Percentiles rank a stretch among this genome's conserved stretches.
Evolutionary conservation across 2,113 vertebrate species (phyloP).

Genomic region (Rhadina sibilatrix): DNA sequence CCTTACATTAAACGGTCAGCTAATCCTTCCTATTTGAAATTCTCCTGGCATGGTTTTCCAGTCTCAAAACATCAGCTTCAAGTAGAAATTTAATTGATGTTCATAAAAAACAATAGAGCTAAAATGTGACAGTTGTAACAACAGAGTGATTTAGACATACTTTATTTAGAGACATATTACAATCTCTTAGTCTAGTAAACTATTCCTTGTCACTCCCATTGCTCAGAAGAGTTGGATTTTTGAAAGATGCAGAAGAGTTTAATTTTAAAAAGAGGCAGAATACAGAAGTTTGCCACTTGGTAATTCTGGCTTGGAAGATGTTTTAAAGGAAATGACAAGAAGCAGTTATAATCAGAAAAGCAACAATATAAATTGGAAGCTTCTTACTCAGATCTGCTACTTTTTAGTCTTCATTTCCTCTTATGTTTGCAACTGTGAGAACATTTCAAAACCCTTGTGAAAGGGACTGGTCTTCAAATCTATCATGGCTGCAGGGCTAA

Average conservation of each 20-base stretch:
- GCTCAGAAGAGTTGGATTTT: conserved; percentile 4
- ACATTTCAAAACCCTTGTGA: background rate
- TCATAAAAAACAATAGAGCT: background rate
- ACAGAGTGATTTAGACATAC: background rate
- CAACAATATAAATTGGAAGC: background rate
- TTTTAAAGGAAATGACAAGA: background rate
- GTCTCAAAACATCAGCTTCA: background rate
- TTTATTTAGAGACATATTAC: background rate
- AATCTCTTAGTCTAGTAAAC: background rate
- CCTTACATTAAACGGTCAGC: background rate
- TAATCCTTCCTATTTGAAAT: background rate
- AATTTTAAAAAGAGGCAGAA: conserved; percentile 12
- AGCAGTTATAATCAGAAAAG: background rate
- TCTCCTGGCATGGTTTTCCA: conserved; percentile 2
- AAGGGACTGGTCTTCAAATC: background rate
- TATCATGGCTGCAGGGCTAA: background rate
- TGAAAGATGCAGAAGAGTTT: background rate
- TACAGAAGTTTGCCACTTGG: background rate
- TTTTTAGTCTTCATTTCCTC: background rate
- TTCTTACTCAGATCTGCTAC: background rate
- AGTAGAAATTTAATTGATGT: background rate
- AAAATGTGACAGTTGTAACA: background rate
- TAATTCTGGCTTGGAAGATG: background rate
- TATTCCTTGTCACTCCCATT: background rate
- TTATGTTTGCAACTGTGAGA: background rate